Percentiles rank a stretch among this genome's conserved stretches.
Evolutionary conservation across 2,797 vertebrate species (phyloP).

Genomic region (Mus spretus): DNA sequence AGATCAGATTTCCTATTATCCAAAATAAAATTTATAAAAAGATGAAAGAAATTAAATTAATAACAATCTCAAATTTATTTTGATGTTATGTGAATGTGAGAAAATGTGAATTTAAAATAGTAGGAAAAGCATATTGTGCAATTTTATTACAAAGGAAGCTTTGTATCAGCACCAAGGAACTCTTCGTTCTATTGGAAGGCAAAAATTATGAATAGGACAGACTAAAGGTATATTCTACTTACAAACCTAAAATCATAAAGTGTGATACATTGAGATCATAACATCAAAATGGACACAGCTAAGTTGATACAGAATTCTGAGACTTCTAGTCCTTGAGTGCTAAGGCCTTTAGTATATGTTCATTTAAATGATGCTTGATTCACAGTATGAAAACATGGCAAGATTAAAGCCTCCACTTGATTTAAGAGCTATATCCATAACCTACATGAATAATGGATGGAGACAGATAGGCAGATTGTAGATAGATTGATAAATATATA

Average conservation of each 20-base stretch:
- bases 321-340: neutral
- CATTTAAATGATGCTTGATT: slow-evolving; percentile 28
- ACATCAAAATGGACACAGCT: neutral
- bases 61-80: neutral
- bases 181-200: neutral
- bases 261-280: neutral
- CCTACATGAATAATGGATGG: too few relatives aligned
- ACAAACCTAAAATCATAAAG: slow-evolving; percentile 18
- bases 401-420: neutral
- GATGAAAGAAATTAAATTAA: neutral
- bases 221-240: neutral
- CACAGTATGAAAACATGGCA: neutral
- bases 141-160: neutral
- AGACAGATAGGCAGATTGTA: neutral
- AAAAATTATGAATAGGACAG: neutral
- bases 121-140: neutral
- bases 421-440: neutral
- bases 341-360: neutral
- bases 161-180: neutral
- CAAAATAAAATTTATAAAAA: neutral
- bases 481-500: neutral
- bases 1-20: neutral
- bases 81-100: neutral
- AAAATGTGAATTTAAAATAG: slow-evolving; percentile 18
- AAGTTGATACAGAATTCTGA: neutral